Evolutionary conservation across 2,113 vertebrate species (phyloP), one percentile per base, ranked within the genome.

Genomic region (Pteronura brasiliensis): DNA sequence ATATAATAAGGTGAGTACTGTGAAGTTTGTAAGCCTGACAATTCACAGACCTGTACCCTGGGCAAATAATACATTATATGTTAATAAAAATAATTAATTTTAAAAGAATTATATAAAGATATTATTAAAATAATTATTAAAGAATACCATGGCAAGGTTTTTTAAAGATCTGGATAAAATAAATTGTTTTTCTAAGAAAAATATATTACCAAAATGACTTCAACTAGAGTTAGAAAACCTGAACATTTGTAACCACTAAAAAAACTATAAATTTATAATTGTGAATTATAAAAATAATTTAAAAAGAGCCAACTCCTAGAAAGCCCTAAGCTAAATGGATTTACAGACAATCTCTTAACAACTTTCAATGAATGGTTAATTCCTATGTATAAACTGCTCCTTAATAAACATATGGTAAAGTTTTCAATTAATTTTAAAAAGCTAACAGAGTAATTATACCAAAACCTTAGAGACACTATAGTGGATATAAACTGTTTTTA

Each of bases 351-450:
- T 83, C 34, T 77, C 81, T 90, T 81, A 85, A 80, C 49, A 88
- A 81, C 55, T 91, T 84, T 92, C 39, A 80, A 14, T n/a, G 65
- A 88, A 59, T 90, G 71, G 61, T 90, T 65, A 87, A 72, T 95
- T 83, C 77, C 27, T 88, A 13, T 77, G 44, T 83, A 77, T 93
- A 83, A 83, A 72, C 42, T 81, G 4, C 61, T 83, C 47, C 52
- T 67, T 90, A 84, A 63, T 88, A 90, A 77, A 79, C 84, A 93
- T 17, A 59, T 95, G 27, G 81, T 59, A 93, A 84, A 85, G 23
- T 79, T 77, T 44, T 81, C 29, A 71, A 42, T 83, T 93, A 85
- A 90, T 95, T 96, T 95, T 34, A 96, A 23, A 93, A 91, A 67
- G 23, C 76, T 83, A 87, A 63, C 80, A 82, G 12, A 90, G 10